Conservation (phyloP, 1,140 invertebrate species). For the Lucilia sericata region DNA sequence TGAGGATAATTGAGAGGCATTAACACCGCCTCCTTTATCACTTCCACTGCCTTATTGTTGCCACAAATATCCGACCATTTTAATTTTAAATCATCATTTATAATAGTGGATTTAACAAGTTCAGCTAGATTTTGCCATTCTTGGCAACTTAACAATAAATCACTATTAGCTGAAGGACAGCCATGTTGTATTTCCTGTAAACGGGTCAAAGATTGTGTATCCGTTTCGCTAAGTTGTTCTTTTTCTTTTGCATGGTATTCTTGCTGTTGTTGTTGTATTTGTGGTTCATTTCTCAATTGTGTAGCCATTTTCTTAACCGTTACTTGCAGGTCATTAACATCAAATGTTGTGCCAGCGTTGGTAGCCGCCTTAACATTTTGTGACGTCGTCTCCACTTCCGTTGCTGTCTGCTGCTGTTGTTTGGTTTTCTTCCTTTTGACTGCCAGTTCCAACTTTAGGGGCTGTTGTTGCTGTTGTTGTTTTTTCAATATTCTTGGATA, state of each 20-base stretch:
- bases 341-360: background rate
- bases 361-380: background rate
- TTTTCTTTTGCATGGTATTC: background rate
- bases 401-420: slow-evolving; percentile 46
- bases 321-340: slow-evolving; percentile 31
- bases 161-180: slow-evolving; percentile 46
- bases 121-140: slow-evolving; percentile 62
- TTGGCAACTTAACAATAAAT: slow-evolving; percentile 53
- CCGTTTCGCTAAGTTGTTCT: background rate
- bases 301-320: slow-evolving; percentile 46
- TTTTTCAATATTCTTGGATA: slow-evolving; percentile 83
- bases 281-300: background rate
- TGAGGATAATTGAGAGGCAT: slow-evolving; percentile 89
- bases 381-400: background rate
- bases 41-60: slow-evolving; percentile 81
- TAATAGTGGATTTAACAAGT: slow-evolving; percentile 58
- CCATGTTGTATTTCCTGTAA: slow-evolving; percentile 59
- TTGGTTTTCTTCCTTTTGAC: slow-evolving; percentile 44
- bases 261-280: background rate
- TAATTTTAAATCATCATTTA: slow-evolving; percentile 55
- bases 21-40: slow-evolving; percentile 90
- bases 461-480: slow-evolving; percentile 48
- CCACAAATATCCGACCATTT: slow-evolving; percentile 81
- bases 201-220: background rate
- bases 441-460: slow-evolving; percentile 57